These are phyloP conservation scores for Gerosis bhagava DNA, from an alignment of 2,888 invertebrate genomes.

Conservation along the genomic window DNA sequence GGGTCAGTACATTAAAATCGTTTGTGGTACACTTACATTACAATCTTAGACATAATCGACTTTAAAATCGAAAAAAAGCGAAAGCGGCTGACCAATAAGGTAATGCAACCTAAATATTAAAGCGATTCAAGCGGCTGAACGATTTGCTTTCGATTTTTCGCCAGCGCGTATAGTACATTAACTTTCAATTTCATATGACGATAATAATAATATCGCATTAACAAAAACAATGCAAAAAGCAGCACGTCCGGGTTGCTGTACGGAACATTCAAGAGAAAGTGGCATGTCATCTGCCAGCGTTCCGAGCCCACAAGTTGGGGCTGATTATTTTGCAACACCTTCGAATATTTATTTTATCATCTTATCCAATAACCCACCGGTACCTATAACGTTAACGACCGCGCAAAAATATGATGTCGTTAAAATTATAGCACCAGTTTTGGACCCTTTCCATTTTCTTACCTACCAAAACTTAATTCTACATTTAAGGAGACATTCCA, in stretches of 20 bases:
- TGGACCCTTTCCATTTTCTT: conserved; percentile 13
- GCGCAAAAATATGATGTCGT: conserved; percentile 17
- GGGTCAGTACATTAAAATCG: too few relatives aligned
- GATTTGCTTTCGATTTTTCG: conserved; percentile 66
- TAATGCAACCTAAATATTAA: conserved; percentile 43
- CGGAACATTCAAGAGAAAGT: conserved; percentile 63
- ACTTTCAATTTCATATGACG: conserved; percentile 67
- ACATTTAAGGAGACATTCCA: conserved; percentile 5
- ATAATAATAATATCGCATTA: conserved; percentile 65
- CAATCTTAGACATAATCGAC: conserved; percentile 43
- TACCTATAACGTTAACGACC: conserved; percentile 16
- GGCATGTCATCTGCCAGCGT: conserved; percentile 56
- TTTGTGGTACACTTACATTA: conserved; percentile 20
- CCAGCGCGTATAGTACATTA: conserved; percentile 56
- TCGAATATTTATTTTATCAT: conserved; percentile 51
- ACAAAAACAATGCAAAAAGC: conserved; percentile 69
- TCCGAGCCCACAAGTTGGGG: conserved; percentile 39
- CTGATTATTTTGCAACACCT: conserved; percentile 55
- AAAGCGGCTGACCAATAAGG: conserved; percentile 33
- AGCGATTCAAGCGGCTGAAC: conserved; percentile 42
- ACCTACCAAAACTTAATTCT: background rate
- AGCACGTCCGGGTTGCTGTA: conserved; percentile 60
- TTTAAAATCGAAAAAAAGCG: conserved; percentile 32
- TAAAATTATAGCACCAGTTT: conserved; percentile 13
- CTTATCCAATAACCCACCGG: conserved; percentile 35